Percentiles rank a stretch among this genome's conserved stretches.
Evolutionary conservation across 2,888 invertebrate species (phyloP).

Genomic region (Acanthopleura granulata): DNA sequence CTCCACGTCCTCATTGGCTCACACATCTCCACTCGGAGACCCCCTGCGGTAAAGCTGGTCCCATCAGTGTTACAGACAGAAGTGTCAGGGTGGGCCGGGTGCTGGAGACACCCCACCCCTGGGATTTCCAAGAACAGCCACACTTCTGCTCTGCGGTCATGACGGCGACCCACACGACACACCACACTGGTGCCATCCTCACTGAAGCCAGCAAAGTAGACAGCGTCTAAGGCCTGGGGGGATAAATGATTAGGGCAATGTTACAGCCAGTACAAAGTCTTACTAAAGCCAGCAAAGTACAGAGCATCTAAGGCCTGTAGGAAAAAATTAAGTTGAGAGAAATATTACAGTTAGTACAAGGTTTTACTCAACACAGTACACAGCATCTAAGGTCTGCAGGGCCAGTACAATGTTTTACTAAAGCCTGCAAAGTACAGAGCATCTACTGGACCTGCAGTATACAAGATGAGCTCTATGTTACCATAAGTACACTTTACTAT

Average conservation of each 20-base stretch:
- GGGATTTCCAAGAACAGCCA: constrained; percentile 72
- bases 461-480: too few relatives aligned
- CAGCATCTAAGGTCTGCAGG: constrained; percentile 69
- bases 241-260: too few relatives aligned
- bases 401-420: too few relatives aligned
- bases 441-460: constrained; percentile 71
- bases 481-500: too few relatives aligned
- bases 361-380: constrained; percentile 73
- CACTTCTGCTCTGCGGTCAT: constrained; percentile 74
- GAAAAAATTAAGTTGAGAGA: too few relatives aligned
- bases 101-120: constrained; percentile 69
- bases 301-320: constrained; percentile 71
- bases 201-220: constrained; percentile 72
- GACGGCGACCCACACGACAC: constrained; percentile 73
- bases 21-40: constrained; percentile 76
- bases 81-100: constrained; percentile 75
- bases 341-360: too few relatives aligned
- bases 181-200: constrained; percentile 74
- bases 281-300: constrained; percentile 72
- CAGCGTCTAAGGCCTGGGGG: constrained; percentile 69
- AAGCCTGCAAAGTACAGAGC: constrained; percentile 72
- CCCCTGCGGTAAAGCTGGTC: constrained; percentile 52
- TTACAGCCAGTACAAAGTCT: too few relatives aligned
- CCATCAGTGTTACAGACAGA: constrained; percentile 65
- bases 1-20: constrained; percentile 77